These are phyloP conservation scores for Lasioglossum lativentre DNA, from an alignment of 2,888 invertebrate genomes.

Conservation along the genomic window DNA sequence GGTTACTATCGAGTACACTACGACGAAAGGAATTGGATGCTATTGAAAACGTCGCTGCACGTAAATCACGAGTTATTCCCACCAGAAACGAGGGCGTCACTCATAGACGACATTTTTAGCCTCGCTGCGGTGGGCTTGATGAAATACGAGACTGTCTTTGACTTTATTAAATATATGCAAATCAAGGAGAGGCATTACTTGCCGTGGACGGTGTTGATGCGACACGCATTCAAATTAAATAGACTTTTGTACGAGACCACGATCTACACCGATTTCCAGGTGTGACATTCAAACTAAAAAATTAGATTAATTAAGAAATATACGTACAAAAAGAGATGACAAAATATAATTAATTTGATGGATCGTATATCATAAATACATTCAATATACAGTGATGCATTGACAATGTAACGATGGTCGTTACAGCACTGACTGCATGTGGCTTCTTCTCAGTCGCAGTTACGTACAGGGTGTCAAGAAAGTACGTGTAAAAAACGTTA, in stretches of 20 bases:
- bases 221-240: conserved; percentile 84
- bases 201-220: conserved; percentile 85
- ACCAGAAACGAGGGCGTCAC: conserved; percentile 85
- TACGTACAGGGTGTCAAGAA: too few relatives aligned
- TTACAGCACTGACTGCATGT: too few relatives aligned
- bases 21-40: conserved; percentile 77
- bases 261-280: conserved; percentile 78
- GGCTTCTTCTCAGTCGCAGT: too few relatives aligned
- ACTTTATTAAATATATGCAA: conserved; percentile 85
- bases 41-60: conserved; percentile 76
- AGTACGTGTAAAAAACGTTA: too few relatives aligned
- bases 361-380: too few relatives aligned
- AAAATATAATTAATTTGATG: neutral
- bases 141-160: conserved; percentile 84
- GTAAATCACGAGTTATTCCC: conserved; percentile 81
- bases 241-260: conserved; percentile 77
- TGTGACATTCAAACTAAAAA: conserved; percentile 39
- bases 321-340: neutral
- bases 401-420: too few relatives aligned
- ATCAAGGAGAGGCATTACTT: conserved; percentile 85
- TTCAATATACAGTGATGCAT: too few relatives aligned
- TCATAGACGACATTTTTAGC: conserved; percentile 86
- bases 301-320: neutral
- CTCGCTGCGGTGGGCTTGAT: conserved; percentile 83
- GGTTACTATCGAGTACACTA: conserved; percentile 83